phyloP scores from a whole-genome alignment of 2,797 vertebrate species.

The Falco peregrinus region DNA sequence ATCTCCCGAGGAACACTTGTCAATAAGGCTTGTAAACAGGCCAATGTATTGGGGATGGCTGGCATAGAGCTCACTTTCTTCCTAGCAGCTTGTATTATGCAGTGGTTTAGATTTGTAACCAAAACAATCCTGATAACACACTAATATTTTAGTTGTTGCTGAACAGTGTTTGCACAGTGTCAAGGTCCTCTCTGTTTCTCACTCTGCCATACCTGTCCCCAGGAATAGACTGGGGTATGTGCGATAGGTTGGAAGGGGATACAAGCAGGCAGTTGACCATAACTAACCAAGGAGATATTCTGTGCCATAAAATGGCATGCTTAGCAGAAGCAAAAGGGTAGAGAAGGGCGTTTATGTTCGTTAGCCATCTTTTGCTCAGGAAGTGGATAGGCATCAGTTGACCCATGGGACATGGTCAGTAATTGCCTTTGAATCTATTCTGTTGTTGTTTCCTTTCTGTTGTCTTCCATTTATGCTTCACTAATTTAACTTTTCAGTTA shows the following conservation, averaged over 20 bases:
- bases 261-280: not conserved
- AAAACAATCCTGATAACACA: not conserved
- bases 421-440: not conserved
- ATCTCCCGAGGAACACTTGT: too few relatives aligned
- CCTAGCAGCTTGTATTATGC: not conserved
- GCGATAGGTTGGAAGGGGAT: not conserved
- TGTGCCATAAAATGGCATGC: not conserved
- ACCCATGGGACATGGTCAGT: not conserved
- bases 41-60: not conserved
- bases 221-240: not conserved
- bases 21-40: too few relatives aligned
- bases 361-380: not conserved
- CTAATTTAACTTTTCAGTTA: not conserved
- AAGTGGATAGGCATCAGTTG: fast-evolving
- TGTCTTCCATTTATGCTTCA: not conserved
- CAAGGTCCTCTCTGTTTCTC: not conserved
- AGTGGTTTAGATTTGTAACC: not conserved
- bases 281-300: not conserved
- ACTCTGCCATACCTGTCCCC: not conserved
- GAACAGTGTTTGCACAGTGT: not conserved
- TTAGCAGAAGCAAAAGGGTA: not conserved
- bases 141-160: not conserved
- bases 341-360: too few relatives aligned
- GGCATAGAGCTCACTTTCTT: not conserved
- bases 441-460: not conserved